Evolutionary conservation across 2,113 vertebrate genomes (phyloP).

Genomic region (Colaptes auratus): DNA sequence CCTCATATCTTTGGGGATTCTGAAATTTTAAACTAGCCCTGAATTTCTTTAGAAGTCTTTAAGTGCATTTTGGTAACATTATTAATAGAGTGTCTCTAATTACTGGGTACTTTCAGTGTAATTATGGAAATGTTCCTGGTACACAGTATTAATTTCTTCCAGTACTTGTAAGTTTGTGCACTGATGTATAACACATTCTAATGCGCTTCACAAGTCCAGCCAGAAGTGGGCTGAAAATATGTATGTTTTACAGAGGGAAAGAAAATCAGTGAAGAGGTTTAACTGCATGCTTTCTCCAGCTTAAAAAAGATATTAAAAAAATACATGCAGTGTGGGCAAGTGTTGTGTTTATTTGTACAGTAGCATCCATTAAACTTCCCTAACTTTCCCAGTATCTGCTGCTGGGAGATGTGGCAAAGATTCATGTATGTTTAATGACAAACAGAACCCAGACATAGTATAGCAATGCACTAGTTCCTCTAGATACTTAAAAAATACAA

Average conservation of each 20-base stretch:
- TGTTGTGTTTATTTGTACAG: not conserved
- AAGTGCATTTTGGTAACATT: constrained; percentile 49
- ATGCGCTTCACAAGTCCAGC: not conserved
- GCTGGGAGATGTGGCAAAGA: not conserved
- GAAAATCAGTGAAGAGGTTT: not conserved
- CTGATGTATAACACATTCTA: not conserved
- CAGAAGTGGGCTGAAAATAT: not conserved
- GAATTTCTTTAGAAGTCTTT: constrained; percentile 58
- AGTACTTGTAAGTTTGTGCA: not conserved
- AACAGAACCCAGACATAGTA: not conserved
- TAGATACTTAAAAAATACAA: not conserved
- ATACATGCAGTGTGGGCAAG: not conserved
- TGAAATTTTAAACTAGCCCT: constrained; percentile 38
- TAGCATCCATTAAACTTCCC: not conserved
- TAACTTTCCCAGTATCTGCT: not conserved
- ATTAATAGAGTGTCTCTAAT: constrained; percentile 61
- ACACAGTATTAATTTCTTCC: not conserved
- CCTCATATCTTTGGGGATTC: constrained; percentile 8
- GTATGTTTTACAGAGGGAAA: not conserved
- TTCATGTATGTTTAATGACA: not conserved
- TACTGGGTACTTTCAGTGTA: constrained; percentile 36
- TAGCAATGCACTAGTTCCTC: not conserved
- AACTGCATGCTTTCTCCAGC: not conserved
- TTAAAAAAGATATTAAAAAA: not conserved
- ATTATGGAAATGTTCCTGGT: constrained; percentile 36